Conservation (phyloP, 2,797 vertebrate species). For the Pseudomugil tenellus region DNA sequence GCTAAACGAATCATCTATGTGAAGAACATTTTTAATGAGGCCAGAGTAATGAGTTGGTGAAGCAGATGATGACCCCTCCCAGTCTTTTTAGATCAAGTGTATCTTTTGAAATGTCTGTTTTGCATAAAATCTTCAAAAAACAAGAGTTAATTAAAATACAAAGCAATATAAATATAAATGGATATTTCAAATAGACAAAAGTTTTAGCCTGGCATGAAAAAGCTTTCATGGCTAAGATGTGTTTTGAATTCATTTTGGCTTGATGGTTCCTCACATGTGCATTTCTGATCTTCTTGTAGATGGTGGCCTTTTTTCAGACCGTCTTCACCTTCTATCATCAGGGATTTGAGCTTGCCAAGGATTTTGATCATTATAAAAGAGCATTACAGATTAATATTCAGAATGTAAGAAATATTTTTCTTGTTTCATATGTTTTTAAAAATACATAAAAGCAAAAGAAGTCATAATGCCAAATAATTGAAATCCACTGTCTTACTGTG, state of each 20-base stretch:
- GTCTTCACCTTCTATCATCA: constrained; percentile 99
- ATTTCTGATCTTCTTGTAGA: constrained; percentile 75
- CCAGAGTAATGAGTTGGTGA: too few relatives aligned
- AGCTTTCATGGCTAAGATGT: not conserved
- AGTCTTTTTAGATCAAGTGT: too few relatives aligned
- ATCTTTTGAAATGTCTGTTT: too few relatives aligned
- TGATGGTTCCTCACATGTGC: constrained; percentile 8
- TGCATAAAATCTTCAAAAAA: too few relatives aligned
- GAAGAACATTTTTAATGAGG: too few relatives aligned
- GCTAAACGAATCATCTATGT: too few relatives aligned
- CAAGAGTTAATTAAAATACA: too few relatives aligned
- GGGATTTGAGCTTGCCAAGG: constrained; percentile 96
- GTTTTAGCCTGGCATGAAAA: not conserved
- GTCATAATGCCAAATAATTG: not conserved
- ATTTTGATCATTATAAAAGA: constrained; percentile 97
- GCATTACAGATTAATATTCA: constrained; percentile 98
- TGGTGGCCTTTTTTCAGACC: constrained; percentile 98
- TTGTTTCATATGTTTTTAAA: not conserved
- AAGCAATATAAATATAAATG: not conserved
- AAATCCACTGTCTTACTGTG: not conserved
- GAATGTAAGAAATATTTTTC: constrained; percentile 85
- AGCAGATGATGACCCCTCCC: too few relatives aligned
- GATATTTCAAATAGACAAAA: not conserved
- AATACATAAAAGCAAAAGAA: not conserved
- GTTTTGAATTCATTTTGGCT: constrained; percentile 32